These are phyloP conservation scores for Xanthorhoe designata DNA, from an alignment of 2,888 invertebrate species.

Conservation along the genomic window DNA sequence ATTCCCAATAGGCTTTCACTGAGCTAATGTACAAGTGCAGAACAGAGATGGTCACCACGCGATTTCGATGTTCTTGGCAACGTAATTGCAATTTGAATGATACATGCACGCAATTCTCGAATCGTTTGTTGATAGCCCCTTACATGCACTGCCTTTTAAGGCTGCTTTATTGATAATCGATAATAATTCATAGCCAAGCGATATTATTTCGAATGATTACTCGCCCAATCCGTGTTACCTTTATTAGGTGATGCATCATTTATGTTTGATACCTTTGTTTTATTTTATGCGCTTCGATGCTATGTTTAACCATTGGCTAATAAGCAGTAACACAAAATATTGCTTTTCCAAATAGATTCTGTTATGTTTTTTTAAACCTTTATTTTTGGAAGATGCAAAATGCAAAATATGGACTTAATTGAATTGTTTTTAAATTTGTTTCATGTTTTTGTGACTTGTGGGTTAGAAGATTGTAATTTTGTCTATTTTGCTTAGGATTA, in stretches of 20 bases:
- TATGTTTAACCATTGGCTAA: neutral
- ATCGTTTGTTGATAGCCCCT: slow-evolving; percentile 60
- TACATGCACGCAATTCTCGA: slow-evolving; percentile 75
- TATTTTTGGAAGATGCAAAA: no score
- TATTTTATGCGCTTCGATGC: slow-evolving; percentile 10
- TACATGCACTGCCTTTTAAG: slow-evolving; percentile 56
- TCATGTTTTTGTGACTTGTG: no score
- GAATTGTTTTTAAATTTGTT: no score
- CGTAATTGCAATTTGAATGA: slow-evolving; percentile 79
- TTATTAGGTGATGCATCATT: slow-evolving; percentile 36
- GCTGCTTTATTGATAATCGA: slow-evolving; percentile 63
- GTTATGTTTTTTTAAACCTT: no score
- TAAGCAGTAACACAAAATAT: neutral
- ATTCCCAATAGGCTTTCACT: slow-evolving; percentile 39
- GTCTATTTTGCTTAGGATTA: no score
- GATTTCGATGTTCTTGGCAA: slow-evolving; percentile 75
- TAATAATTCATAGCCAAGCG: slow-evolving; percentile 48
- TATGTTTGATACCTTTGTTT: slow-evolving; percentile 9
- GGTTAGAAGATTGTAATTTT: no score
- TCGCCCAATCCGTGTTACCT: slow-evolving; percentile 34
- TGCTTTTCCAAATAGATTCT: neutral
- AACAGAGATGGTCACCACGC: slow-evolving; percentile 68
- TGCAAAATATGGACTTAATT: neutral
- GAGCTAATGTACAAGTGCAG: slow-evolving; percentile 36
- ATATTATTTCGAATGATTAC: slow-evolving; percentile 41